Evolutionary conservation across 2,797 vertebrate species (phyloP).

Genomic region (Babyrousa celebensis): DNA sequence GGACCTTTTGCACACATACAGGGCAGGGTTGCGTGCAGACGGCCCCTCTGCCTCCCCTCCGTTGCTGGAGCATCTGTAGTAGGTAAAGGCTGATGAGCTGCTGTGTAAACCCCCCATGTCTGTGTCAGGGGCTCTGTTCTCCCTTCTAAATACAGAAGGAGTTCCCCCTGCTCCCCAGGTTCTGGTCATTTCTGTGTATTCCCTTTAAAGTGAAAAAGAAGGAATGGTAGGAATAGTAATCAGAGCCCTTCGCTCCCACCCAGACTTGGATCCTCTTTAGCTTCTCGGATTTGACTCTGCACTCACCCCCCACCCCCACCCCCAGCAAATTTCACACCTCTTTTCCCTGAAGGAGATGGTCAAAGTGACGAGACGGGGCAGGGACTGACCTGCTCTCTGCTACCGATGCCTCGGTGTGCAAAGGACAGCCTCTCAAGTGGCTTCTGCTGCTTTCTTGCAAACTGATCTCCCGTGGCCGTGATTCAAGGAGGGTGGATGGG

Average conservation of each 20-base stretch:
- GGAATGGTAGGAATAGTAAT: too few species aligned
- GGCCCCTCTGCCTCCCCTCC: rapidly evolving
- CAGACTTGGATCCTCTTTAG: neutral
- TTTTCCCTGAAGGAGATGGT: neutral
- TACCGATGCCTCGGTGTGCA: rapidly evolving
- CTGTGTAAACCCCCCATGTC: neutral
- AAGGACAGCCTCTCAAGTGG: neutral
- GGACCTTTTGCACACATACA: neutral
- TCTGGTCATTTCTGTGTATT: neutral
- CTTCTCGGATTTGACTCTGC: too few species aligned
- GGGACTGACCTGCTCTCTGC: neutral
- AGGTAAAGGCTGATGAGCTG: too few species aligned
- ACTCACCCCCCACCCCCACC: too few species aligned
- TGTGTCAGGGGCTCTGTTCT: neutral
- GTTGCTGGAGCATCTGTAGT: too few species aligned
- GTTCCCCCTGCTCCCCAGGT: neutral
- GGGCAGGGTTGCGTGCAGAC: neutral
- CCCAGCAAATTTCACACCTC: neutral
- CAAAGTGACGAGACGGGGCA: neutral
- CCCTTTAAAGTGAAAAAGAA: neutral
- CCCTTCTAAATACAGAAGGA: neutral
- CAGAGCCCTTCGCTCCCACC: neutral
- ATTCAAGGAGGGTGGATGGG: neutral
- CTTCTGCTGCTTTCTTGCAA: rapidly evolving
- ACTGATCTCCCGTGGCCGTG: too few species aligned